phyloP scores from a whole-genome alignment of 1,140 invertebrate species.

The Pemphigus obesinymphae region DNA sequence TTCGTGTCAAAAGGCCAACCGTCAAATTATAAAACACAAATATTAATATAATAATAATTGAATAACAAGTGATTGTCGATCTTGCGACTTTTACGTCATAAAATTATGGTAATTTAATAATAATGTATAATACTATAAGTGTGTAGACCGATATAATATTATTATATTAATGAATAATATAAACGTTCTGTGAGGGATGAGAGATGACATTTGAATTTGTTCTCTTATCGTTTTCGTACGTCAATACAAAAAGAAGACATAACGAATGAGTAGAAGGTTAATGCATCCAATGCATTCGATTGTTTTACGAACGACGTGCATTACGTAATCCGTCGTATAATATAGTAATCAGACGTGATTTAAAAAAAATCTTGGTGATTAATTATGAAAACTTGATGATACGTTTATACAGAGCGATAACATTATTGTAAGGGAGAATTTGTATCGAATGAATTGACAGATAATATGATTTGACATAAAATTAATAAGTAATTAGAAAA shows the following conservation, averaged over 20 bases:
- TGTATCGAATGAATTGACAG: not conserved
- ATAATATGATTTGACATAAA: too few relatives aligned
- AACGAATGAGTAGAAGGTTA: not conserved
- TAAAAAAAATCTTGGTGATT: not conserved
- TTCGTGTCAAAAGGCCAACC: not conserved
- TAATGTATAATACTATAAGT: too few relatives aligned
- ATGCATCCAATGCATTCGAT: conserved; percentile 8
- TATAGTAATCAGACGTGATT: not conserved
- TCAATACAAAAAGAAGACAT: not conserved
- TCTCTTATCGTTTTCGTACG: not conserved
- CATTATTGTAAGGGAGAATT: not conserved
- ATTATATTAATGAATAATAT: too few relatives aligned
- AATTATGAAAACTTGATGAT: not conserved
- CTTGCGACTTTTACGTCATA: conserved; percentile 23
- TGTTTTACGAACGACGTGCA: not conserved
- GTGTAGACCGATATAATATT: too few relatives aligned
- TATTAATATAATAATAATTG: not conserved
- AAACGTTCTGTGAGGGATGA: too few relatives aligned
- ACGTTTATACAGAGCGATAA: not conserved
- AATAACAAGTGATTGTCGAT: conserved; percentile 26
- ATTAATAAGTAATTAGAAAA: too few relatives aligned
- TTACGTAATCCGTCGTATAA: not conserved
- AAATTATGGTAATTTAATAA: not conserved
- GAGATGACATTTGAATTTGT: too few relatives aligned
- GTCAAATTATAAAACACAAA: not conserved